phyloP scores from a whole-genome alignment of 2,113 vertebrate genomes.

The Nothocercus nigrocapillus region DNA sequence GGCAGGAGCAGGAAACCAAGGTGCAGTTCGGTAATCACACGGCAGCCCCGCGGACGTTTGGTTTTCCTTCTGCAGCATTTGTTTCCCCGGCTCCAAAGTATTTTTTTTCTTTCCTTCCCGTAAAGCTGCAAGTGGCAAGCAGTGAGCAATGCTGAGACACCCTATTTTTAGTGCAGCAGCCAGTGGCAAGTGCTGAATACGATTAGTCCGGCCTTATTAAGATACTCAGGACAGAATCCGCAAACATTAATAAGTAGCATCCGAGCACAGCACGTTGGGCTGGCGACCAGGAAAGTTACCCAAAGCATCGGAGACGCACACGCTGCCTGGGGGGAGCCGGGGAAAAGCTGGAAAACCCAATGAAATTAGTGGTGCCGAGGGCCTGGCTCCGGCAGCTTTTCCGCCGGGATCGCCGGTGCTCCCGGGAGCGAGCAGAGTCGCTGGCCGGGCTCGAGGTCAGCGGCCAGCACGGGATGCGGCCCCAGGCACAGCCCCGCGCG shows the following conservation, averaged over 20 bases:
- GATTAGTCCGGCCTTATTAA: slow-evolving; percentile 30
- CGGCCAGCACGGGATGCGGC: too few species aligned
- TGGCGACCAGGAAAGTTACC: rapidly evolving
- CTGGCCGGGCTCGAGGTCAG: too few species aligned
- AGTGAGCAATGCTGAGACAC: not conserved
- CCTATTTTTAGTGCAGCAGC: slow-evolving; percentile 55
- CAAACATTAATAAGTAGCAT: not conserved
- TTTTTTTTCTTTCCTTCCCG: not conserved
- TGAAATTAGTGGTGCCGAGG: rapidly evolving
- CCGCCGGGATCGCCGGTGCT: not conserved
- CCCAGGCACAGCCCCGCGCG: too few species aligned
- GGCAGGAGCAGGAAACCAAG: slow-evolving; percentile 20
- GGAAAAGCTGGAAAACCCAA: not conserved
- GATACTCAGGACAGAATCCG: not conserved
- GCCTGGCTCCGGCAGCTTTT: not conserved
- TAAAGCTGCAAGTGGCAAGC: slow-evolving; percentile 60
- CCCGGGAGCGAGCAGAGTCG: too few species aligned
- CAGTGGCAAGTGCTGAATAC: slow-evolving; percentile 35
- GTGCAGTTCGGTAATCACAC: slow-evolving; percentile 35
- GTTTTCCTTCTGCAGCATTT: slow-evolving; percentile 33
- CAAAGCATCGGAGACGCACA: not conserved
- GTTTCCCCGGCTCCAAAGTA: slow-evolving; percentile 13
- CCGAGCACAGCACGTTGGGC: rapidly evolving
- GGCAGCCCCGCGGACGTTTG: not conserved
- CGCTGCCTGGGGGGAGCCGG: not conserved